Evolutionary conservation across 2,888 invertebrate species (phyloP).

Genomic region (Bombylius major): DNA sequence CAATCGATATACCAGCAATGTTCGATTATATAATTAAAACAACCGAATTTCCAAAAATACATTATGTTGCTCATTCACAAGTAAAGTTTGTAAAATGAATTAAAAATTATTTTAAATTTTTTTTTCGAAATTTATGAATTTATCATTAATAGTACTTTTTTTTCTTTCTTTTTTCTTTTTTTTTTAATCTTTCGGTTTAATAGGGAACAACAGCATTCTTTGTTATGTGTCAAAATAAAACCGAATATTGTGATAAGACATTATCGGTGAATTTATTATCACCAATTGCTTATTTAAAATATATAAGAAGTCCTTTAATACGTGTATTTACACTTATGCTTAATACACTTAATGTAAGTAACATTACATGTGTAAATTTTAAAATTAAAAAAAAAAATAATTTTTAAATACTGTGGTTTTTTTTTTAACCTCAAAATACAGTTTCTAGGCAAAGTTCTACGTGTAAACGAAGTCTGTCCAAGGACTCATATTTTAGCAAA

Average conservation of each 20-base stretch:
- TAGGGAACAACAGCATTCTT: constrained; percentile 37
- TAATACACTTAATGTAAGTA: not conserved
- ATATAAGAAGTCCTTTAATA: constrained; percentile 36
- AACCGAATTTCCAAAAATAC: constrained; percentile 47
- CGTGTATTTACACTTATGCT: constrained; percentile 4
- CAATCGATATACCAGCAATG: constrained; percentile 65
- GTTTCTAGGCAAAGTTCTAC: constrained; percentile 4
- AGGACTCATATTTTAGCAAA: constrained; percentile 36
- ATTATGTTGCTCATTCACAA: constrained; percentile 71
- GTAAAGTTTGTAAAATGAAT: constrained; percentile 3
- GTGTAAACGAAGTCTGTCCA: constrained; percentile 44
- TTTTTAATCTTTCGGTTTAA: not conserved
- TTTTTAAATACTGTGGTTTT: too few species aligned
- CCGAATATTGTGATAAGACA: constrained; percentile 43
- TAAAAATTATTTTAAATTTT: not conserved
- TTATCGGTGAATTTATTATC: constrained; percentile 42
- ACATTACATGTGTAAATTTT: too few species aligned
- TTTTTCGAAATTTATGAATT: not conserved
- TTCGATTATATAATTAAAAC: constrained; percentile 54
- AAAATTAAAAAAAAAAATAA: too few species aligned
- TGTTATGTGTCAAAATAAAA: constrained; percentile 40
- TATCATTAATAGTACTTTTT: not conserved
- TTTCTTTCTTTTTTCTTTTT: not conserved
- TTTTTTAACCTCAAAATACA: not conserved
- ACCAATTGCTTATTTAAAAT: constrained; percentile 43